Base-by-base conservation (phyloP, 2,888 invertebrate species). In the Tiliacea aurago region DNA sequence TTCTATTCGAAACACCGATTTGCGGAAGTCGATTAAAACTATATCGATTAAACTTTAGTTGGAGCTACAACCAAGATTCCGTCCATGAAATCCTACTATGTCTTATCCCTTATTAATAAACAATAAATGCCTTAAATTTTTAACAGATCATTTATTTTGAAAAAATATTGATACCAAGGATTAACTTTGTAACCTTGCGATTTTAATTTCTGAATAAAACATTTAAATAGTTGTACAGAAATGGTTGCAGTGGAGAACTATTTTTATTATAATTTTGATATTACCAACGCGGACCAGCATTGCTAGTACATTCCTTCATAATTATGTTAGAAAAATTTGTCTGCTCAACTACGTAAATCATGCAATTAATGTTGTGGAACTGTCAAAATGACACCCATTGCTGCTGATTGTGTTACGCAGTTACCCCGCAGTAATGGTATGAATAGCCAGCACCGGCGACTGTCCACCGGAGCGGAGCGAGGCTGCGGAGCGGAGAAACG, bases 1-100 rank as follows among this genome's bases (percentile, higher is more conserved):
- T 94, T 94, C 94, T 92, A 88, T 85, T 87, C 87, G 88, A 92
- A 92, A 89, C 83, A 84, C 73, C 85, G 89, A 91, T 91, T 92
- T 89, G 89, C 91, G 91, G 92, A 93, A 92, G 93, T 90, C 76
- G 70, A 89, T 88, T 87, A 84, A 75, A 80, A 85, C 84, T 76
- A 73, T 78, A 84, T 87, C 69, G 68, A 85, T 78, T 76, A 62
- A 70, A 70, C 59, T 71, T 51, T 37, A 45, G 43, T 51, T 58
- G 5, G n/a, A 51, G 49, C 18, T 63, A 62, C n/a, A 41, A 15
- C 43, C n/a, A 74, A 18, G 11, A 45, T 55, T n/a, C 47, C 7
- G 6, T 41, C 33, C 13, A 55, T 28, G 37, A 4, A 55, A 55
- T 55, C n/a, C 2, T n/a, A 47, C 51, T 47, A 20, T 20, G 55